phyloP scores from a whole-genome alignment of 92 coral and sea anemone genomes.

The Epizoanthus scotinus region DNA sequence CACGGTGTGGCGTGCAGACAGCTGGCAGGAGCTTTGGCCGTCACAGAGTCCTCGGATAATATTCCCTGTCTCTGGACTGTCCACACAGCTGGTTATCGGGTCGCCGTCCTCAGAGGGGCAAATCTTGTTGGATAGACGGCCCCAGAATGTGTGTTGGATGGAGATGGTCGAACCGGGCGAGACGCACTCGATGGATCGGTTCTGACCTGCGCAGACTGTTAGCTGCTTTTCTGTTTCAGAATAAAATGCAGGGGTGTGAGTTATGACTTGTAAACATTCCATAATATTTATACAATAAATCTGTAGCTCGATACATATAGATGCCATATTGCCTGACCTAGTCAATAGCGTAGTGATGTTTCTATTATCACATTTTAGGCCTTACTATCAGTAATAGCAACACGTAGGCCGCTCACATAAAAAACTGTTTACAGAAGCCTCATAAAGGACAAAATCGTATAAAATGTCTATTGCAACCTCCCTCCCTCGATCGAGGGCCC shows the following conservation, averaged over 20 bases:
- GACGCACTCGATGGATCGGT: slow-evolving; percentile 89
- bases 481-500: too few relatives aligned
- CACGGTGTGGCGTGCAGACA: slow-evolving; percentile 85
- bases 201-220: slow-evolving; percentile 90
- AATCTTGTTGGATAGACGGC: slow-evolving; percentile 78
- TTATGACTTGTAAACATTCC: too few relatives aligned
- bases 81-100: slow-evolving; percentile 70
- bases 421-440: too few relatives aligned
- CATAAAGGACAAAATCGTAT: too few relatives aligned
- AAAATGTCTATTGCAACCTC: too few relatives aligned
- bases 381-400: too few relatives aligned
- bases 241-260: background rate
- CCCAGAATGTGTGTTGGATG: slow-evolving; percentile 94
- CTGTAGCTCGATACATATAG: too few relatives aligned
- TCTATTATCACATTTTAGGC: too few relatives aligned
- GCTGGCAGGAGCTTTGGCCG: slow-evolving; percentile 81
- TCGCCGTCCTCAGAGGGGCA: slow-evolving; percentile 99
- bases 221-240: slow-evolving; percentile 74
- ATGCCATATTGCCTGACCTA: too few relatives aligned
- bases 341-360: too few relatives aligned
- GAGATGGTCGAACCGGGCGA: slow-evolving; percentile 95
- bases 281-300: too few relatives aligned
- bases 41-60: slow-evolving; percentile 87
- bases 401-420: too few relatives aligned
- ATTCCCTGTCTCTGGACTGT: slow-evolving; percentile 68